Conservation (phyloP, 2,113 vertebrate genomes). For the Hyla sarda region DNA sequence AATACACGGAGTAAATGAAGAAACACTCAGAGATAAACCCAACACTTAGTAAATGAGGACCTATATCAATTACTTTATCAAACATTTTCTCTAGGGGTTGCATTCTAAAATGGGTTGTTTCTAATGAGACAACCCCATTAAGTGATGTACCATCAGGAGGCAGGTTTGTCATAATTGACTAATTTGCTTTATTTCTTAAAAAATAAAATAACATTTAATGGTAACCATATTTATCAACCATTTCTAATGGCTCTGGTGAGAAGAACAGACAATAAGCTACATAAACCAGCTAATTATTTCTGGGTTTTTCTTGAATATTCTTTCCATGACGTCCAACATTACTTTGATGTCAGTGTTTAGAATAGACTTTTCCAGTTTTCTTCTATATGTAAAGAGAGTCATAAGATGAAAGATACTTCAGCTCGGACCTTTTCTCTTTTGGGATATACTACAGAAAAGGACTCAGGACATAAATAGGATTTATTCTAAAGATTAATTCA, state of each 20-base stretch:
- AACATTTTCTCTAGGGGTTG: no score
- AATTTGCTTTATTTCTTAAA: no score
- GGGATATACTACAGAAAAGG: constrained; percentile 2
- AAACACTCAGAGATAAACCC: no score
- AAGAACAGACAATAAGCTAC: background rate
- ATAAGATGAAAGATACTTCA: constrained; percentile 14
- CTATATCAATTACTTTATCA: no score
- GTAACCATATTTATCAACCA: background rate
- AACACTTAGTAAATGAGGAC: no score
- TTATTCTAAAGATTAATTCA: constrained; percentile 25
- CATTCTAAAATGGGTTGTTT: no score
- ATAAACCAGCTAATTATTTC: constrained; percentile 17
- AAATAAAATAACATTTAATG: no score
- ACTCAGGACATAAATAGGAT: background rate
- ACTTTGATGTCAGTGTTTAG: constrained; percentile 48
- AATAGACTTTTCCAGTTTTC: constrained; percentile 39
- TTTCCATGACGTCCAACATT: background rate
- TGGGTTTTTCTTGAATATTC: background rate
- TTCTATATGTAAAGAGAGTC: constrained; percentile 12
- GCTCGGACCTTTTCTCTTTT: background rate
- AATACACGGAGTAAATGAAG: no score
- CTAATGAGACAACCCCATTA: no score
- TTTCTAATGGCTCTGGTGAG: background rate
- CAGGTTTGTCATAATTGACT: no score
- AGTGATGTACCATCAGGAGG: no score